phyloP scores from a whole-genome alignment of 2,113 vertebrate species.

The Agapornis roseicollis region DNA sequence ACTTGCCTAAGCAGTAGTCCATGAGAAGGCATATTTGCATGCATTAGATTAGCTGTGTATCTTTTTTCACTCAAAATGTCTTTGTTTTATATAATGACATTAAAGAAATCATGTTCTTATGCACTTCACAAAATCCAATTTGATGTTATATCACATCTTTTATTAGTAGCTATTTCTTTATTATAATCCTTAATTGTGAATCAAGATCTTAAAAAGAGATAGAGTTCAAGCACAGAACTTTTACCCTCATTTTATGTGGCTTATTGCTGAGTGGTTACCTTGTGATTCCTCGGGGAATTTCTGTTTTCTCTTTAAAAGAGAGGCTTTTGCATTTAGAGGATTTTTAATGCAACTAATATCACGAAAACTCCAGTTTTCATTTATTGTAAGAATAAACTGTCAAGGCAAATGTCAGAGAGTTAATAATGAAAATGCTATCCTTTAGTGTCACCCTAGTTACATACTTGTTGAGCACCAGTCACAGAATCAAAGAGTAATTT shows the following conservation, averaged over 20 bases:
- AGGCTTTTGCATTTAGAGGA: background rate
- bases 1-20: background rate
- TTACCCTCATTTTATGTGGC: background rate
- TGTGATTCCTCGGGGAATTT: background rate
- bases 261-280: background rate
- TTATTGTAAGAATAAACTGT: background rate
- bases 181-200: background rate
- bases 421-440: background rate
- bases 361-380: background rate
- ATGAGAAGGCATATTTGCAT: background rate
- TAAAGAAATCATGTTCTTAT: background rate
- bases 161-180: background rate
- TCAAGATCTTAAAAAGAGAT: background rate
- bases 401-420: background rate
- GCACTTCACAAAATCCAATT: background rate
- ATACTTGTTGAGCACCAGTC: background rate
- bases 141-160: background rate
- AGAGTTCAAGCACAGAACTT: background rate
- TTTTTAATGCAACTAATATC: background rate
- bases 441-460: background rate
- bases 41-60: background rate
- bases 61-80: background rate
- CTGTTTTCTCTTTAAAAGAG: background rate
- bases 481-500: background rate
- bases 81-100: background rate